Conservation (phyloP, 2,888 invertebrate genomes). For the Leptarthrus brevirostris region DNA sequence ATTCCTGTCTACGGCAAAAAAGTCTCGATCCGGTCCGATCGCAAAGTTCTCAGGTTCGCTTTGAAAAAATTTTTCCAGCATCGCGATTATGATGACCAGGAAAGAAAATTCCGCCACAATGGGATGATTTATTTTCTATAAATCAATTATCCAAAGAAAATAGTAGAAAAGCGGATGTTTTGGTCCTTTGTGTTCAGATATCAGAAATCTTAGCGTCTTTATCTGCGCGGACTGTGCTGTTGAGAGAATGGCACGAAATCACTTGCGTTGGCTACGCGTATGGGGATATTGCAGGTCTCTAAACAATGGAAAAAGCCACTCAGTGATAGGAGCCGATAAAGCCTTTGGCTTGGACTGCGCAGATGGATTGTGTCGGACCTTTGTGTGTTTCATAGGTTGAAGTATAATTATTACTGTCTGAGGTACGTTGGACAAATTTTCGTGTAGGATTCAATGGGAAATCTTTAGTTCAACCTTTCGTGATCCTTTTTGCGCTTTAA, state of each 20-base stretch:
- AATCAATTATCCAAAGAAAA: conserved; percentile 55
- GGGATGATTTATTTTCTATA: conserved; percentile 57
- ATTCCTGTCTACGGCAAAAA: conserved; percentile 55
- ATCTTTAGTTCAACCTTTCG: not conserved
- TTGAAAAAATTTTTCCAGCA: conserved; percentile 13
- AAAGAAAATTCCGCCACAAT: conserved; percentile 44
- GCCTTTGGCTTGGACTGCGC: not conserved
- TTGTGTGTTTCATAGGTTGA: not conserved
- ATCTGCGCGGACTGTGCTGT: conserved; percentile 26
- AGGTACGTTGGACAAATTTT: not conserved
- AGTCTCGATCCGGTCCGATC: not conserved
- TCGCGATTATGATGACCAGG: conserved; percentile 22
- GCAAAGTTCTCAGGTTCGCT: not conserved
- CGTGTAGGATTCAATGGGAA: not conserved
- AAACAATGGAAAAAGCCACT: conserved; percentile 35
- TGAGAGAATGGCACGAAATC: not conserved
- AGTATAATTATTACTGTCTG: not conserved
- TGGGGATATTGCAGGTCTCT: not conserved
- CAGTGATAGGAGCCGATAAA: conserved; percentile 5
- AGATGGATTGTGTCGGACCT: not conserved
- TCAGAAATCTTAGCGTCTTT: conserved; percentile 40
- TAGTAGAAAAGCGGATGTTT: conserved; percentile 20
- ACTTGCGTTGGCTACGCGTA: not conserved
- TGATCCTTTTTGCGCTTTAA: no score
- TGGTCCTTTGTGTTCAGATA: conserved; percentile 4